phyloP scores from a whole-genome alignment of 1,140 invertebrate species.

The Pinna nobilis region DNA sequence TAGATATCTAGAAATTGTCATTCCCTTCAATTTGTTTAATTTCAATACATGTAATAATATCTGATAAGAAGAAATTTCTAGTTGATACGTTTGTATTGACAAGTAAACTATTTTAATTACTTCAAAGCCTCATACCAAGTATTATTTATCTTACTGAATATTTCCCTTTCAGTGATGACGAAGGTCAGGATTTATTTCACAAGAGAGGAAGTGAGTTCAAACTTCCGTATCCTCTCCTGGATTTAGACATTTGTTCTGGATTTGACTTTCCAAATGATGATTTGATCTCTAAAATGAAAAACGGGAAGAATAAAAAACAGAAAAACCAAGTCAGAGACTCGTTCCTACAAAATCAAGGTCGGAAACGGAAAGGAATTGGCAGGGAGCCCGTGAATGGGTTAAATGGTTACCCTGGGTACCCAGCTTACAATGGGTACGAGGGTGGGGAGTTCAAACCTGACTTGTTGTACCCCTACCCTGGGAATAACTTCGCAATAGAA shows the following conservation, averaged over 20 bases:
- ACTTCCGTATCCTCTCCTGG: constrained; percentile 93
- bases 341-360: constrained; percentile 89
- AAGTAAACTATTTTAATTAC: too few relatives aligned
- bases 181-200: constrained; percentile 95
- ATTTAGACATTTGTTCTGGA: constrained; percentile 71
- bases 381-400: constrained; percentile 73
- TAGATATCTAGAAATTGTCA: too few relatives aligned
- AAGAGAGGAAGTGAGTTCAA: constrained; percentile 99
- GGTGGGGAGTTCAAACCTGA: constrained; percentile 67
- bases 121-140: too few relatives aligned
- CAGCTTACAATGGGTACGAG: constrained; percentile 69
- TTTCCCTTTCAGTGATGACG: constrained; percentile 89
- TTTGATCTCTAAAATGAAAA: constrained; percentile 61
- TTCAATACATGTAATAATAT: too few relatives aligned
- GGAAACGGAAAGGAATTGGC: constrained; percentile 84
- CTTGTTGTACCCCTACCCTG: constrained; percentile 65
- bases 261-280: constrained; percentile 69
- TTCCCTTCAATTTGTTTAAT: too few relatives aligned
- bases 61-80: too few relatives aligned
- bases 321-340: constrained; percentile 91
- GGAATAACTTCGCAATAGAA: constrained; percentile 64
- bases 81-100: too few relatives aligned
- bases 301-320: constrained; percentile 82
- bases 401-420: constrained; percentile 62
- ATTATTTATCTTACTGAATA: neutral